Conservation (phyloP, 2,888 invertebrate species). For the Apotomis turbidana region DNA sequence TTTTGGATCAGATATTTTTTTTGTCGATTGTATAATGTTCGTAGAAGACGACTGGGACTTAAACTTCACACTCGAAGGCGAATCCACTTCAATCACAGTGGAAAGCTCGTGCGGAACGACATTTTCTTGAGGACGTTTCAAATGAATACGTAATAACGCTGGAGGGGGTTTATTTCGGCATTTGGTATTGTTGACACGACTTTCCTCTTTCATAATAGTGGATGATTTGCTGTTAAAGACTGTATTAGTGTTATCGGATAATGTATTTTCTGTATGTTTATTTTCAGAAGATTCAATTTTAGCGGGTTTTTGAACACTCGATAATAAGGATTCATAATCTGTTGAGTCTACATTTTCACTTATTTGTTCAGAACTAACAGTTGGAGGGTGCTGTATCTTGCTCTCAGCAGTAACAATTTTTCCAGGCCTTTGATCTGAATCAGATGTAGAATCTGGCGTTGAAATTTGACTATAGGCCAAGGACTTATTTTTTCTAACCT, state of each 20-base stretch:
- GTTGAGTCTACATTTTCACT: slow-evolving; percentile 45
- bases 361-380: slow-evolving; percentile 33
- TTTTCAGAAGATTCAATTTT: slow-evolving; percentile 48
- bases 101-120: slow-evolving; percentile 85
- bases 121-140: slow-evolving; percentile 65
- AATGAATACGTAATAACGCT: slow-evolving; percentile 68
- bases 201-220: slow-evolving; percentile 8
- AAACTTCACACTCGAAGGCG: slow-evolving; percentile 83
- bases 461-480: slow-evolving; percentile 71
- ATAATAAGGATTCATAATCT: slow-evolving; percentile 61
- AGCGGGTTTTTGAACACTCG: slow-evolving; percentile 67
- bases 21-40: slow-evolving; percentile 5
- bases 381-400: slow-evolving; percentile 45
- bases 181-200: slow-evolving; percentile 47
- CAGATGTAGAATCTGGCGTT: slow-evolving; percentile 67
- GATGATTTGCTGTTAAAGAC: slow-evolving; percentile 6
- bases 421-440: slow-evolving; percentile 63
- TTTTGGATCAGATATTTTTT: slow-evolving; percentile 13
- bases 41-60: slow-evolving; percentile 61
- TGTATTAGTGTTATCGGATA: slow-evolving; percentile 3
- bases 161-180: slow-evolving; percentile 70
- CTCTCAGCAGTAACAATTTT: slow-evolving; percentile 47
- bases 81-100: slow-evolving; percentile 87
- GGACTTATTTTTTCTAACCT: slow-evolving; percentile 78
- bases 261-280: neutral